phyloP scores from a whole-genome alignment of 1,140 invertebrate species.

The Pseudoatta argentina region DNA sequence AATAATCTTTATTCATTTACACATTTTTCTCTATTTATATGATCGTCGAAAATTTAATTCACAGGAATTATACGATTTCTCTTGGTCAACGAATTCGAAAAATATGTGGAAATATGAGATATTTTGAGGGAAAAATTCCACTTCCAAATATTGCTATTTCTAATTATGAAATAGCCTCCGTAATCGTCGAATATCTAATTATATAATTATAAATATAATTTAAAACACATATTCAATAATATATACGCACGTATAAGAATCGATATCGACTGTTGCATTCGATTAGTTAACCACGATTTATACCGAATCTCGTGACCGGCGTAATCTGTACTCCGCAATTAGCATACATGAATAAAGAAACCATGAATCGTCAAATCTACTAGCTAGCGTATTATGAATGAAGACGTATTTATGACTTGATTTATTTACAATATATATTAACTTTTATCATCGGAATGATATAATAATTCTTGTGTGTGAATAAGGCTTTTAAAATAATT shows the following conservation, averaged over 20 bases:
- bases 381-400: constrained; percentile 58
- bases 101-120: neutral
- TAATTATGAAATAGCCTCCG: neutral
- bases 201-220: neutral
- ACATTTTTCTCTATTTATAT: neutral
- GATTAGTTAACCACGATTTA: constrained; percentile 39
- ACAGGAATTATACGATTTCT: neutral
- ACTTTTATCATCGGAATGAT: neutral
- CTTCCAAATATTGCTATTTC: neutral
- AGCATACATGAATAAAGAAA: constrained; percentile 76
- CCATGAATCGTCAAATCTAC: constrained; percentile 67
- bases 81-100: neutral
- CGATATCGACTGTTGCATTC: constrained; percentile 45
- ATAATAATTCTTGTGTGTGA: neutral
- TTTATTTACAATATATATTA: constrained; percentile 28
- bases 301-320: constrained; percentile 70
- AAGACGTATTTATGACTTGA: constrained; percentile 62
- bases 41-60: neutral
- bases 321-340: constrained; percentile 69
- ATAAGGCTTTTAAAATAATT: neutral
- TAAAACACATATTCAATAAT: neutral
- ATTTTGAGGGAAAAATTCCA: constrained; percentile 10
- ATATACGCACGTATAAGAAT: constrained; percentile 5
- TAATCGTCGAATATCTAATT: neutral
- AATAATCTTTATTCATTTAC: neutral